These are phyloP conservation scores for Australoheros scitulus DNA, from an alignment of 2,113 vertebrate species.

Conservation along the genomic window DNA sequence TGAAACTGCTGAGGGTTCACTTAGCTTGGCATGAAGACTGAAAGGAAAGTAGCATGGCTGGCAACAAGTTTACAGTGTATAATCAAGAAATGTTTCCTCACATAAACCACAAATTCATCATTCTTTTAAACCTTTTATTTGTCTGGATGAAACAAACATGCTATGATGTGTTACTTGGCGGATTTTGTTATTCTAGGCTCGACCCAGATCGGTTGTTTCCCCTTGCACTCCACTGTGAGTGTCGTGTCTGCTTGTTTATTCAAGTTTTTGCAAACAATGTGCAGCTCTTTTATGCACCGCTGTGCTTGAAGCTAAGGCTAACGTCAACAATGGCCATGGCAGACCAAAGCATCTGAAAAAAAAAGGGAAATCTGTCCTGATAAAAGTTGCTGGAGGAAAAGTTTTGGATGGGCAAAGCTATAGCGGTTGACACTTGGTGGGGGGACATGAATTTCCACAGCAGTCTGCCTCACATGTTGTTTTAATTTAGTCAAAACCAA, in stretches of 20 bases:
- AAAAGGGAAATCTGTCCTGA: neutral
- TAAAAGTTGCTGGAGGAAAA: neutral
- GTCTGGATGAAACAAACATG: neutral
- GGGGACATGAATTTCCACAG: neutral
- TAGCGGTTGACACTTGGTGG: neutral
- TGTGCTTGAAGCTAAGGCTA: constrained; percentile 2
- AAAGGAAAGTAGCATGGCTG: neutral
- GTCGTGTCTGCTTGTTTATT: constrained; percentile 10
- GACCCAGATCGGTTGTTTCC: constrained; percentile 1
- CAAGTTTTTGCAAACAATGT: neutral
- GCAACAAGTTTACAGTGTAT: neutral
- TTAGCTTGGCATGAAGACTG: constrained; percentile 20
- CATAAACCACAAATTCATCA: neutral
- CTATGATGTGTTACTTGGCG: neutral
- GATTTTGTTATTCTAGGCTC: neutral
- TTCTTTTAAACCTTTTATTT: neutral
- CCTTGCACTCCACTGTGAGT: constrained; percentile 1
- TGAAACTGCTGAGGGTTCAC: neutral
- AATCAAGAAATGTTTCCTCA: neutral
- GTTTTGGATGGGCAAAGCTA: neutral
- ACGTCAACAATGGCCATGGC: constrained; percentile 1
- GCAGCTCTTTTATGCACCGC: constrained; percentile 6
- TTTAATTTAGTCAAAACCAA: neutral
- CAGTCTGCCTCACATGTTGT: neutral
- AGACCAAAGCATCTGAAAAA: constrained; percentile 1